Evolutionary conservation across 1,140 invertebrate species (phyloP), one percentile per base, ranked within the genome.

Genomic region (Pygmarrhopalites habei): DNA sequence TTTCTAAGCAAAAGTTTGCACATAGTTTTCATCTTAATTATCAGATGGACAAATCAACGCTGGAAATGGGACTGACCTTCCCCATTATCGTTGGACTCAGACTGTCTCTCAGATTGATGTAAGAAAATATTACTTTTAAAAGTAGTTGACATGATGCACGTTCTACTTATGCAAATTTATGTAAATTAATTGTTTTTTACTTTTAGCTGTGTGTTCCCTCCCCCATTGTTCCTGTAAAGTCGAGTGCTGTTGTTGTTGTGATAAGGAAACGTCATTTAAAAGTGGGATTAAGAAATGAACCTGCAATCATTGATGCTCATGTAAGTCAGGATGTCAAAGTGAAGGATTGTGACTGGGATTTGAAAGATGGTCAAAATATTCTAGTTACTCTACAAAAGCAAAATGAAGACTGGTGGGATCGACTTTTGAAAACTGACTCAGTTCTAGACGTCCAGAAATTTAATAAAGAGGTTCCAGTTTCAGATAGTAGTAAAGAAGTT

Each of bases 391-490:
- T 98, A 65, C 94, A 98, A 79, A 97, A 97, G 83, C 83, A 97
- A 2, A 97, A 98, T 77, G 90, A 95, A 82, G 92, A 95, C 74
- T 99, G 97, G 97, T 99, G 97, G 97, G 82, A 83, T 65, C 82
- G 87, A 67, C 77, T 99, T 23, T 84, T 99, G 0, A 84, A 80
- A 0, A 86, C 85, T 25, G 96, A 99, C 80, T 92, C 92, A 1
- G 92, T 96, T 79, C 97, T 99, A 64, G 95, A 94, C 66, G 99
- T 96, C 1, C 88, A 87, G 73, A 99, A 99, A 83, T 92, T 99
- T 28, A 90, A 95, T 76, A 96, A 96, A 58, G 97, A 98, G n/a
- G n/a, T n/a, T n/a, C n/a, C n/a, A n/a, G n/a, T n/a, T n/a, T n/a
- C n/a, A n/a, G n/a, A n/a, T n/a, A n/a, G n/a, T n/a, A n/a, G n/a